Evolutionary conservation across 2,888 invertebrate species (phyloP), one percentile per base, ranked within the genome.

Genomic region (Eupithecia dodoneata): DNA sequence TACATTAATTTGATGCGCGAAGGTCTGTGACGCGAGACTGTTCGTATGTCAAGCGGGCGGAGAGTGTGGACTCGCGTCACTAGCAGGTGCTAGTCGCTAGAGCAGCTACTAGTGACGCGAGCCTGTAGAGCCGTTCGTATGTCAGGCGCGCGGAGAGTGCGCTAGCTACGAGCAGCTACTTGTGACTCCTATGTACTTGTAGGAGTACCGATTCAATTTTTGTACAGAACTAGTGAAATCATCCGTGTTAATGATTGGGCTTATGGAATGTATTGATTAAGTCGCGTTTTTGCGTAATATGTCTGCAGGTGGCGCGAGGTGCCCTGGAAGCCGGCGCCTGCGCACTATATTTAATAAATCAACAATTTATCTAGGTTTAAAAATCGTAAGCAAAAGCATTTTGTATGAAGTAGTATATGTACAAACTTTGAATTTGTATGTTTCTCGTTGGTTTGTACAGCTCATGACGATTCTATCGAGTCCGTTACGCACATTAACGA

Each of bases 401-500:
- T 79, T 80, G 76, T 80, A 78, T 71, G 73, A 75, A 74, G 70
- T 82, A 78, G 75, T 81, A 76, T 77, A 30, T 63, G 30, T 30
- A 30, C 30, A 78, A 73, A 73, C 77, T 67, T 73, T 75, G 74
- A 74, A 74, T 73, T 80, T 79, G 80, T 80, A 80, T 75, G 80
- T 82, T 76, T 74, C 75, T 75, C 77, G 82, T 89, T 88, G 81
- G 86, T 91, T 91, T 90, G 90, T 92, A 91, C 89, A 90, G 90
- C 87, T 88, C 85, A 86, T 84, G 85, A 85, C 85, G 90, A 90
- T 88, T 89, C 88, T 89, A 89, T 88, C 86, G 87, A 87, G 86
- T 88, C 85, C 86, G 90, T 91, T 89, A 92, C 93, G 93, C 92
- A 93, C 93, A 92, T 86, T 89, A 88, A 83, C 83, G 84, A 87